Conservation (phyloP, 92 coral and sea anemone species). For the Siderastrea radians region DNA sequence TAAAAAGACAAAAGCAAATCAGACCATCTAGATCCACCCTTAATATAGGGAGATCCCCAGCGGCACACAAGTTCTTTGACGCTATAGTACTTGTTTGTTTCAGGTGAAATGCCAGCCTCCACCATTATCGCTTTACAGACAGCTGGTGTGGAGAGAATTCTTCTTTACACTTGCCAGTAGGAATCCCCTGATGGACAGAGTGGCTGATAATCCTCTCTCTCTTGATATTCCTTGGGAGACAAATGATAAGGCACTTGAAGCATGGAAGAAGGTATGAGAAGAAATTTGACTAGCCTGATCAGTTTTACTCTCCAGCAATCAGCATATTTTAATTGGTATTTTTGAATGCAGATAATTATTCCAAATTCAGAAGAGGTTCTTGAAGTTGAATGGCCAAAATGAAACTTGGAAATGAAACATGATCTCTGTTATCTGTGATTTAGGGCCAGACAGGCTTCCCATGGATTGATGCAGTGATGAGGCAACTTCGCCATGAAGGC, state of each 20-base stretch:
- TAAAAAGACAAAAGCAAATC: no score
- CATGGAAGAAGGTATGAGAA: conserved; percentile 82
- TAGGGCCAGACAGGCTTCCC: conserved; percentile 96
- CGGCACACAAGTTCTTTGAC: neutral
- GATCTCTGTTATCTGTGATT: neutral
- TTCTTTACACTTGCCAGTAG: conserved; percentile 87
- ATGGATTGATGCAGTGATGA: conserved; percentile 95
- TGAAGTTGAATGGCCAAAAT: no score
- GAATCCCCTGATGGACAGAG: conserved; percentile 85
- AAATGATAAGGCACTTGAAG: conserved; percentile 57
- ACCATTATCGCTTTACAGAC: conserved; percentile 87
- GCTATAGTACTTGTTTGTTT: neutral
- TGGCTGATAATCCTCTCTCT: conserved; percentile 81
- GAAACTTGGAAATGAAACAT: neutral
- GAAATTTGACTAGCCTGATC: no score
- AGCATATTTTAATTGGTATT: no score
- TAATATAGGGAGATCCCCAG: no score
- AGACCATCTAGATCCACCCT: no score
- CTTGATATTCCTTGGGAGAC: conserved; percentile 87
- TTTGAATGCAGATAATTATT: no score
- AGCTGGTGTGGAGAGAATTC: conserved; percentile 93
- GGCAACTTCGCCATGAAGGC: conserved; percentile 88
- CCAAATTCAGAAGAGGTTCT: no score
- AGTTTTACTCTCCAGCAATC: no score
- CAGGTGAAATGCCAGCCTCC: conserved; percentile 89